Conservation (phyloP, 1,140 invertebrate genomes). For the Fopius arisanus region DNA sequence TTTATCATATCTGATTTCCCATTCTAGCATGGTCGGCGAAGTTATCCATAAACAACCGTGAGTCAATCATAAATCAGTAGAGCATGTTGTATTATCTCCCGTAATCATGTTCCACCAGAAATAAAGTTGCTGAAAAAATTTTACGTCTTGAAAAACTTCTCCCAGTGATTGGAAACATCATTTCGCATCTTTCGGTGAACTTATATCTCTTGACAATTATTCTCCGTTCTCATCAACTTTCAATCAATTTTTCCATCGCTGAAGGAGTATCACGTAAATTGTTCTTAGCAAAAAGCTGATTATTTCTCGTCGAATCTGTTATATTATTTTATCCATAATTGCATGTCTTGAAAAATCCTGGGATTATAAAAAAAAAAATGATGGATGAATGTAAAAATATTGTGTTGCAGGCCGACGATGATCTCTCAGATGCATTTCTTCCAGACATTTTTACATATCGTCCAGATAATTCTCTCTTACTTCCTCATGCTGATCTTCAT, state of each 20-base stretch:
- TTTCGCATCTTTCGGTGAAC: neutral
- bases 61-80: constrained; percentile 54
- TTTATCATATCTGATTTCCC: constrained; percentile 39
- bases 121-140: neutral
- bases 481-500: constrained; percentile 98
- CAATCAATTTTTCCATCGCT: too few relatives aligned
- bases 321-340: too few relatives aligned
- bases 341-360: too few relatives aligned
- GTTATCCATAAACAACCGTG: constrained; percentile 78
- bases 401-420: constrained; percentile 74
- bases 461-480: constrained; percentile 91
- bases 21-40: constrained; percentile 72
- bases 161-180: neutral
- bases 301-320: too few relatives aligned
- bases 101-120: neutral
- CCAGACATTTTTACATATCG: constrained; percentile 88
- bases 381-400: neutral
- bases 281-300: too few relatives aligned
- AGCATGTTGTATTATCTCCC: constrained; percentile 17
- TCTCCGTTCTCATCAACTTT: too few relatives aligned
- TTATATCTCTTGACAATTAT: neutral
- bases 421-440: constrained; percentile 80
- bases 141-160: neutral
- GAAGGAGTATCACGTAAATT: too few relatives aligned
- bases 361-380: neutral